Evolutionary conservation across 2,113 vertebrate genomes (phyloP).

Genomic region (Euleptes europaea): DNA sequence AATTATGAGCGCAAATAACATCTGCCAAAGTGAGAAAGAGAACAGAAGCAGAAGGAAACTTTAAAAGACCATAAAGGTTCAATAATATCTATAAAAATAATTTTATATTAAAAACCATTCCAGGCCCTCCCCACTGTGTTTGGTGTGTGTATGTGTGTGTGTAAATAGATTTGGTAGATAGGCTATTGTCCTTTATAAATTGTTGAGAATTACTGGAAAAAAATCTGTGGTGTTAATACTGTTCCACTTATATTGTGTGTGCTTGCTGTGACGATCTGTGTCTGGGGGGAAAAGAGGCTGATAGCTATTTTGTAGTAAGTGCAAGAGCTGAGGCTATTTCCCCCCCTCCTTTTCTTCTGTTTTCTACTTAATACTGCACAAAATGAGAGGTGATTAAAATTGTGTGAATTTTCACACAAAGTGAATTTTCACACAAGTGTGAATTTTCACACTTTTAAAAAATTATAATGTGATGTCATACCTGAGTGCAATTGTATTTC

Average conservation of each 20-base stretch:
- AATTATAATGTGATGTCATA: neutral
- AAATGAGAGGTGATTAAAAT: neutral
- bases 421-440: too few species aligned
- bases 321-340: neutral
- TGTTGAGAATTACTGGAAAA: neutral
- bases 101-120: conserved; percentile 59
- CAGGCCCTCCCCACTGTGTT: neutral
- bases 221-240: neutral
- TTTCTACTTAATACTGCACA: neutral
- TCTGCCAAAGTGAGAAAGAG: conserved; percentile 38
- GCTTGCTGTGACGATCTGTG: neutral
- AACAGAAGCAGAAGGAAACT: conserved; percentile 47
- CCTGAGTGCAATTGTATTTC: neutral
- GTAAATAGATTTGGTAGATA: neutral
- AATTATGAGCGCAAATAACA: conserved; percentile 23
- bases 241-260: neutral
- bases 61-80: conserved; percentile 59
- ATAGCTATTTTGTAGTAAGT: neutral
- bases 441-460: neutral
- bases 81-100: conserved; percentile 63
- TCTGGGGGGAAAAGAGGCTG: neutral
- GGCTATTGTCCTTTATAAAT: neutral
- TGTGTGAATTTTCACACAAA: neutral
- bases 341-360: neutral
- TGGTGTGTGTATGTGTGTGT: neutral